Percentiles rank a stretch among this genome's conserved stretches.
phyloP scores from a whole-genome alignment of 2,113 vertebrate species.

The Lathamus discolor region DNA sequence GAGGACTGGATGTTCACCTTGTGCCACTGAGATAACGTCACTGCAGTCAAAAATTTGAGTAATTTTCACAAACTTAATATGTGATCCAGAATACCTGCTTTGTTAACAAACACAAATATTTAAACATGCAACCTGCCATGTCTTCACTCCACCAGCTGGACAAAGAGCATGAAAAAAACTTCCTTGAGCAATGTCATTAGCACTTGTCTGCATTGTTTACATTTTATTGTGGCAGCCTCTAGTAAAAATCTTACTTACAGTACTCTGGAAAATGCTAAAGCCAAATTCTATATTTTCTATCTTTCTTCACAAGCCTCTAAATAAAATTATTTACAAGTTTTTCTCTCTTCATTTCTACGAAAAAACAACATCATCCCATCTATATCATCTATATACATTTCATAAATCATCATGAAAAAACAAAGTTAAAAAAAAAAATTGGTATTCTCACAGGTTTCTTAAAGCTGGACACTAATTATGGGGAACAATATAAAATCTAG shows the following conservation, averaged over 20 bases:
- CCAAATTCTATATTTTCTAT: slow-evolving; percentile 28
- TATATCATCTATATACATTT: not conserved
- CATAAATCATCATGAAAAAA: not conserved
- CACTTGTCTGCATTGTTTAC: not conserved
- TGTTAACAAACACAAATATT: slow-evolving; percentile 41
- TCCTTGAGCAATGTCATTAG: slow-evolving; percentile 24
- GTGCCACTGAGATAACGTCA: not conserved
- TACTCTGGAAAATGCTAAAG: slow-evolving; percentile 58
- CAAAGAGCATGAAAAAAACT: slow-evolving; percentile 57
- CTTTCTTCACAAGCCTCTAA: slow-evolving; percentile 65
- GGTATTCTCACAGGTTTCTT: not conserved
- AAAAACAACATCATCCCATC: not conserved
- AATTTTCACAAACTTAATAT: not conserved
- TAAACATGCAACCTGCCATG: slow-evolving; percentile 19
- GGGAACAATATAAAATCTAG: not conserved
- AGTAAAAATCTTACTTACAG: slow-evolving; percentile 9
- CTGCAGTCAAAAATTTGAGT: not conserved
- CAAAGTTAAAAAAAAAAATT: not conserved
- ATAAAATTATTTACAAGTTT: slow-evolving; percentile 53
- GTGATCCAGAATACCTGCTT: not conserved
- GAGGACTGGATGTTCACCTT: not conserved
- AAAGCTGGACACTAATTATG: not conserved
- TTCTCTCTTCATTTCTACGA: slow-evolving; percentile 19
- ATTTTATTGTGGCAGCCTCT: not conserved
- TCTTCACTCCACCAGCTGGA: slow-evolving; percentile 51